Base-by-base conservation (phyloP, 2,888 invertebrate genomes). In the Xanthorhoe designata region DNA sequence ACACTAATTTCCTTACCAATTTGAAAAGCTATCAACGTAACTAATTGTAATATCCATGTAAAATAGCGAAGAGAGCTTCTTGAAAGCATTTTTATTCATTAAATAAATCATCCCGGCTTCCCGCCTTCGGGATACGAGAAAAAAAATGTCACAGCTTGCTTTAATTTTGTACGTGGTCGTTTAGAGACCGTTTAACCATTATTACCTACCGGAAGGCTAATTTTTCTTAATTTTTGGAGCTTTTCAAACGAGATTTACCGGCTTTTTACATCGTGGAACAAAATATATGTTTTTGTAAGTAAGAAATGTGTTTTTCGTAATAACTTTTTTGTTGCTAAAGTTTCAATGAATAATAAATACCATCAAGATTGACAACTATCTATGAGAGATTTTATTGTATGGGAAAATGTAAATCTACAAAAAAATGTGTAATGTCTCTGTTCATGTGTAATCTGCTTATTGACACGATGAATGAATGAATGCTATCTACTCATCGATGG, bases 41-140 rank as follows among this genome's bases (percentile, higher is more conserved):
- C 87, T 92, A 92, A 92, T 92, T 91, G 88, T 86, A 86, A 81
- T 84, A 88, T 89, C 87, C 84, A 82, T 80, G 84, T 78, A 82
- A 88, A 88, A 86, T 84, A 83, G 81, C 80, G 73, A 74, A 66
- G 70, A 70, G 72, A 72, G 76, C 79, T 77, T 75, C 75, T 79
- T 77, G 80, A 80, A 68, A 86, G 86, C 91, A 92, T 93, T 92
- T 92, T 92, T 93, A 92, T 91, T 92, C 93, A 93, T 93, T 92
- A 93, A 82, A 92, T 92, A 91, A 92, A 91, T 92, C 92, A 92
- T 84, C 35, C 69, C 49, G 84, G 88, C 89, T 89, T 86, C 84
- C 82, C 80, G 78, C 70, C 77, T 83, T 68, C 73, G 79, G 86
- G 90, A 88, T 90, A 87, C 86, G 83, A 81, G 83, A 87, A 91